Evolutionary conservation across 2,797 vertebrate genomes (phyloP), one percentile per base, ranked within the genome.

Genomic region (Tinamus major): DNA sequence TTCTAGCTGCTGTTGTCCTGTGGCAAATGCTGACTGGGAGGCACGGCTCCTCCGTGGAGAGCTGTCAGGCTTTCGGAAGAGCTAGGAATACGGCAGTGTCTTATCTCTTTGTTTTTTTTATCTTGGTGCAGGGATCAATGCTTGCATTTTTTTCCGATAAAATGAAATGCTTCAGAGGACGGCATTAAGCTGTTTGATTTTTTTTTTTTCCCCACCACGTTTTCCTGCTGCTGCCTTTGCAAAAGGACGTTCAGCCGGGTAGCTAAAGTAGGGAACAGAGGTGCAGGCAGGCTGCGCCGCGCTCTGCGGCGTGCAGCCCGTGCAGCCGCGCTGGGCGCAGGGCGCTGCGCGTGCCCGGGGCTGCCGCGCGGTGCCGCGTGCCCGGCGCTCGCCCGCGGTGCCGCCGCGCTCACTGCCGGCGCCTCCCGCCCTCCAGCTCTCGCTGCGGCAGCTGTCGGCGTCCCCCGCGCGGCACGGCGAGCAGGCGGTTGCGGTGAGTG

Each of bases 401-500:
- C 16, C 11, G 21, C 1, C 4, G 0, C 1, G 11, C 83, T 79
- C 71, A 85, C 15, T 46, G 46, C 46, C 19, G 19, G 46, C 46
- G 31, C 33, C 19, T 27, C 87, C 72, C 61, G 48, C 70, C 91
- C 96, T 87, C n/a, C 98, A 99, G 99, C 97, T 99, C 80, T 99
- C 99, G 0, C 97, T 99, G 42, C 99, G 99, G 95, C 99, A 99
- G 98, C 98, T 99, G 80, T 98, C 91, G 23, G 97, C 97, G 70
- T 97, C 98, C 13, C 97, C 98, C 11, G 96, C 41, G 96, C 96
- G 92, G 95, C 94, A 95, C 46, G 96, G 89, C 10, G 97, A 65
- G 46, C 46, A 8, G 19, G 46, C 46, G 46, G 46, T 9, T 19
- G 21, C 19, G 46, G 19, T 20, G 46, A 46, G 46, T 16, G 46